phyloP scores from a whole-genome alignment of 2,888 invertebrate genomes.

The Eilema sororculum region DNA sequence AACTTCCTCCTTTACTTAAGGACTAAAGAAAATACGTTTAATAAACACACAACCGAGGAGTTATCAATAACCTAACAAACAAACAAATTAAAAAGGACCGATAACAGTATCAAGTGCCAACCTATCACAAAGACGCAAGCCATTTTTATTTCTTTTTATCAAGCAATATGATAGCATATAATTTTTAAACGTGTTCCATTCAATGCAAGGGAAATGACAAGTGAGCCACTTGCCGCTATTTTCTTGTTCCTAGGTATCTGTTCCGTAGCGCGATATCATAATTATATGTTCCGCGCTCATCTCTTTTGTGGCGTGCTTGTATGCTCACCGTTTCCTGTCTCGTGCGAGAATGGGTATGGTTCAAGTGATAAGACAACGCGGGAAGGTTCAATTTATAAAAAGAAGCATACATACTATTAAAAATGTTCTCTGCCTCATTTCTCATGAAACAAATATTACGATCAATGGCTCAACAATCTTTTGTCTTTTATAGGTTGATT shows the following conservation, averaged over 20 bases:
- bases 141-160: not conserved
- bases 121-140: not conserved
- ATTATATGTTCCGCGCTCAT: slow-evolving; percentile 80
- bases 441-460: too few species aligned
- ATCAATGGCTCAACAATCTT: too few species aligned
- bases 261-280: slow-evolving; percentile 77
- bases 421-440: too few species aligned
- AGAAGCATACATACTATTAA: not conserved
- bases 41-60: too few species aligned
- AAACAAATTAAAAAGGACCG: not conserved
- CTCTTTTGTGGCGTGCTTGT: slow-evolving; percentile 75
- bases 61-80: too few species aligned
- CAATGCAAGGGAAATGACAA: slow-evolving; percentile 72
- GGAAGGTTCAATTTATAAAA: not conserved
- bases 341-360: slow-evolving; percentile 58
- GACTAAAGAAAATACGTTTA: too few species aligned
- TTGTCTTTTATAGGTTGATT: not conserved
- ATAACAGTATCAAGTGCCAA: not conserved
- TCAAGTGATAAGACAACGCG: slow-evolving; percentile 45
- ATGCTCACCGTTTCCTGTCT: slow-evolving; percentile 77
- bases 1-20: not conserved
- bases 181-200: slow-evolving; percentile 54
- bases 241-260: slow-evolving; percentile 58
- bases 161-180: slow-evolving; percentile 48
- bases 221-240: slow-evolving; percentile 70